These are phyloP conservation scores for Hirudo medicinalis DNA, from an alignment of 1,140 invertebrate genomes.

Conservation along the genomic window DNA sequence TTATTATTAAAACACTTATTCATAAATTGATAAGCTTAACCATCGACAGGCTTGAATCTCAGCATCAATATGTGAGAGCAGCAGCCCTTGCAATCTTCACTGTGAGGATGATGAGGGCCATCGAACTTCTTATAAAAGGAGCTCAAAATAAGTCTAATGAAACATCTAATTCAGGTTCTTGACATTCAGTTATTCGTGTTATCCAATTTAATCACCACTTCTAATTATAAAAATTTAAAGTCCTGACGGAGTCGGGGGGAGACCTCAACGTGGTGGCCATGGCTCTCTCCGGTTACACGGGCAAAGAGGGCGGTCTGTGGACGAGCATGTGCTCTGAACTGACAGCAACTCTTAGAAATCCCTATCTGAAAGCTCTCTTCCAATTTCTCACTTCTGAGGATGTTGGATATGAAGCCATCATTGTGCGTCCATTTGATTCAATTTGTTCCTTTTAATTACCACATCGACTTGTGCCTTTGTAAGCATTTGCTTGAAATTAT, in stretches of 20 bases:
- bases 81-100: conserved; percentile 81
- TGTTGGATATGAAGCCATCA: conserved; percentile 62
- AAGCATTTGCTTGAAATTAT: no score
- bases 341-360: conserved; percentile 59
- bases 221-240: no score
- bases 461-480: no score
- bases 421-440: conserved; percentile 49
- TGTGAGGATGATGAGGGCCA: conserved; percentile 64
- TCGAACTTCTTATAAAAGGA: conserved; percentile 59
- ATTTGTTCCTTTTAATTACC: not conserved
- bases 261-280: conserved; percentile 59
- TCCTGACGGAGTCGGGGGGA: not conserved
- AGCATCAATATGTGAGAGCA: conserved; percentile 56
- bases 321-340: conserved; percentile 59
- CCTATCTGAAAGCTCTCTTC: conserved; percentile 81
- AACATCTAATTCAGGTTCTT: no score
- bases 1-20: no score
- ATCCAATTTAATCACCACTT: no score
- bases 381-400: conserved; percentile 71
- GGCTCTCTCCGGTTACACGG: conserved; percentile 70
- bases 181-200: no score
- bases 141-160: conserved; percentile 6
- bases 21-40: not conserved
- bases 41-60: conserved; percentile 32
- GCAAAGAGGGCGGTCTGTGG: conserved; percentile 68